Percentiles rank a stretch among this genome's conserved stretches.
phyloP scores from a whole-genome alignment of 2,888 invertebrate species.

The Chalcosyrphus nemorum region DNA sequence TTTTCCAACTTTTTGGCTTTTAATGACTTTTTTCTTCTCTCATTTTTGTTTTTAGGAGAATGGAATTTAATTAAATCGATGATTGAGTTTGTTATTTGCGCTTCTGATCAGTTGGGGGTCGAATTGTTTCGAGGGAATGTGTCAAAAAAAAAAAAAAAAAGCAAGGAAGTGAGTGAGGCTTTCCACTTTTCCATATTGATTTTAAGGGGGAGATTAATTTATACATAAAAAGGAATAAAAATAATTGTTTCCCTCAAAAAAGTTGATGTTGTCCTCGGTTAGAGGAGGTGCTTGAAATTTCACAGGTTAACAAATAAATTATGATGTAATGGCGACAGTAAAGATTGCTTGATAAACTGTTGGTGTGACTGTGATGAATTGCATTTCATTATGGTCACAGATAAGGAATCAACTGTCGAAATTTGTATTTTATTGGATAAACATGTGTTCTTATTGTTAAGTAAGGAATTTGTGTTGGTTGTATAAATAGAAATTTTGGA shows the following conservation, averaged over 20 bases:
- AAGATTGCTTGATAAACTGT: background rate
- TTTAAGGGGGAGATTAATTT: background rate
- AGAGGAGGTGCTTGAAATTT: background rate
- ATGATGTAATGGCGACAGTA: background rate
- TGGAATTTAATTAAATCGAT: conserved; percentile 69
- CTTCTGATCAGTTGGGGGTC: background rate
- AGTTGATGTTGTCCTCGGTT: background rate
- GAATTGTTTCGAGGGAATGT: background rate
- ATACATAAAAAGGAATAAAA: background rate
- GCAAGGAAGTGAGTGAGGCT: background rate
- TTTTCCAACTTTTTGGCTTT: background rate
- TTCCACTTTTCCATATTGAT: background rate
- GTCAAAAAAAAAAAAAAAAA: background rate
- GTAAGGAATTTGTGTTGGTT: background rate
- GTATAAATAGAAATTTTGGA: background rate
- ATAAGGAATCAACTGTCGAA: conserved; percentile 32
- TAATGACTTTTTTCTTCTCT: conserved; percentile 7
- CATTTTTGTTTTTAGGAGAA: conserved; percentile 7
- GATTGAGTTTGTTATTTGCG: conserved; percentile 41
- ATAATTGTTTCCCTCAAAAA: background rate
- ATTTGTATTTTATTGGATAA: background rate
- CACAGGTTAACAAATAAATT: background rate
- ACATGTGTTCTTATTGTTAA: background rate
- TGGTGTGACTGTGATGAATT: conserved; percentile 21
- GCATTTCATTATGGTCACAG: background rate